Conservation (phyloP, 1,140 invertebrate genomes). For the Drosophila ficusphila region DNA sequence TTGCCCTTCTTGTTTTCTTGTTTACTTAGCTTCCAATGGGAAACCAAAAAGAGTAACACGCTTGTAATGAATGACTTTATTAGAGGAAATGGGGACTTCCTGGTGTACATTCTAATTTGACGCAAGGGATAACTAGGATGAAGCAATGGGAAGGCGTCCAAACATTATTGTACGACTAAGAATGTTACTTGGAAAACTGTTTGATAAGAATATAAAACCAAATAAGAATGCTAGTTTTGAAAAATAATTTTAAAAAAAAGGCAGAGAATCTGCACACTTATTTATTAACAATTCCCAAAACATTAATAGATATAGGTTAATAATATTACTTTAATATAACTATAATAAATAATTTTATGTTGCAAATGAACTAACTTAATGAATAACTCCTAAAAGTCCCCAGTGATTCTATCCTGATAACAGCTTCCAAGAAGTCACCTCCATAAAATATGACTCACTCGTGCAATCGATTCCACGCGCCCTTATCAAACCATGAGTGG, state of each 20-base stretch:
- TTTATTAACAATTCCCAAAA: too few species aligned
- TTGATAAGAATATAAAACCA: too few species aligned
- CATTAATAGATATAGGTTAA: too few species aligned
- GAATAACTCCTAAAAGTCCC: neutral
- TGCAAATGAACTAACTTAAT: neutral
- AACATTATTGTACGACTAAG: neutral
- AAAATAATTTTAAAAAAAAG: too few species aligned
- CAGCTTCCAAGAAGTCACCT: slow-evolving; percentile 36
- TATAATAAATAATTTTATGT: too few species aligned
- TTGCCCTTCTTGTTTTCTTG: slow-evolving; percentile 39
- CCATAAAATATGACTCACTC: slow-evolving; percentile 18
- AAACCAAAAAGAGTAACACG: neutral
- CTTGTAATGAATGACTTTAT: slow-evolving; percentile 20
- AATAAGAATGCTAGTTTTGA: too few species aligned
- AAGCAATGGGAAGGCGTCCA: neutral
- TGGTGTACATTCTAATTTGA: neutral
- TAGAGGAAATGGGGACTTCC: neutral
- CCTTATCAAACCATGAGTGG: slow-evolving; percentile 39
- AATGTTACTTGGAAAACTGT: too few species aligned
- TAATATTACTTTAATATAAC: too few species aligned
- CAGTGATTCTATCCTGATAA: neutral
- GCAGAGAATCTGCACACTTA: too few species aligned
- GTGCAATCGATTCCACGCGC: slow-evolving; percentile 18
- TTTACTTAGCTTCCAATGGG: slow-evolving; percentile 39
- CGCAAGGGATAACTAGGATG: neutral